phyloP scores from a whole-genome alignment of 2,888 invertebrate species.

The Lepidonotus clava region DNA sequence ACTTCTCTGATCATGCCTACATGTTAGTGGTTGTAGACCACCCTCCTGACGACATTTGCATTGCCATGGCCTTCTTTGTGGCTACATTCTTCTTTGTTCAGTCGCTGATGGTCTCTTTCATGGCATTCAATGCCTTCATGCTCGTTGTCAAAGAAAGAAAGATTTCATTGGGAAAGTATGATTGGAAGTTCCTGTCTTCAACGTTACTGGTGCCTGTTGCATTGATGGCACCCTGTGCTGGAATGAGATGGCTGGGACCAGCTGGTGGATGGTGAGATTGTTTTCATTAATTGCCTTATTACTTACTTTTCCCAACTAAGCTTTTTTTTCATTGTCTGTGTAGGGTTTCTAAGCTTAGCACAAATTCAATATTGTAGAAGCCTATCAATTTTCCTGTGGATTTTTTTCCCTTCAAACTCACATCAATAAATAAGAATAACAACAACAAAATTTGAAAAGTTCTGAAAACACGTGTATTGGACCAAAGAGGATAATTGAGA shows the following conservation, averaged over 20 bases:
- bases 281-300: too few relatives aligned
- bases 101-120: conserved; percentile 38
- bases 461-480: too few relatives aligned
- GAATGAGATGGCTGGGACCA: neutral
- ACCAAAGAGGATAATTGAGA: too few relatives aligned
- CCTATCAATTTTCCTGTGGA: too few relatives aligned
- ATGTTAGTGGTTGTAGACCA: conserved; percentile 1
- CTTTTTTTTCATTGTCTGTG: too few relatives aligned
- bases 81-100: neutral
- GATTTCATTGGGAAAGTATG: conserved; percentile 36
- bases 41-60: conserved; percentile 16
- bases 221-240: neutral
- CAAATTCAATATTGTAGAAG: too few relatives aligned
- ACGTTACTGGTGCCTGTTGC: neutral
- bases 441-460: too few relatives aligned
- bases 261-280: conserved; percentile 41
- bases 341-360: too few relatives aligned
- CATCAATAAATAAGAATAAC: too few relatives aligned
- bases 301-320: too few relatives aligned
- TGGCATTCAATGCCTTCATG: conserved; percentile 36
- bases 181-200: conserved; percentile 24
- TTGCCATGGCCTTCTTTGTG: conserved; percentile 10
- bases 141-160: conserved; percentile 37
- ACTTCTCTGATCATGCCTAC: conserved; percentile 6
- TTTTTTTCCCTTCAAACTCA: too few relatives aligned